Percentiles rank a stretch among this genome's conserved stretches.
Evolutionary conservation across 2,888 invertebrate genomes (phyloP).

Genomic region (Marronus borbonicus): DNA sequence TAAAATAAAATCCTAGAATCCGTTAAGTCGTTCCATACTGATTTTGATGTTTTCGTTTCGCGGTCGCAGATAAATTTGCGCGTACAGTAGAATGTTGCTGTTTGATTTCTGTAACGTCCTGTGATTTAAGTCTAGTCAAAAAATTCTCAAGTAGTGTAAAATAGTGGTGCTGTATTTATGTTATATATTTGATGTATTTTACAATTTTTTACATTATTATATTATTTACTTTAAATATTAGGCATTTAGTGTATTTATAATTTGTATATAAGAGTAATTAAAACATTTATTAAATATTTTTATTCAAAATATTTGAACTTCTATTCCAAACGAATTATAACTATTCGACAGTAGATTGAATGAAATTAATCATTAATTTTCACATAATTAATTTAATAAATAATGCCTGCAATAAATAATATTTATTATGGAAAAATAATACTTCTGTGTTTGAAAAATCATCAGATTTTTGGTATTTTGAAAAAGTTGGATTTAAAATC

Average conservation of each 20-base stretch:
- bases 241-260: constrained; percentile 22
- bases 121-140: constrained; percentile 35
- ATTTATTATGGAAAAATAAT: too few relatives aligned
- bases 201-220: constrained; percentile 1
- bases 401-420: too few relatives aligned
- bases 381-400: too few relatives aligned
- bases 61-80: constrained; percentile 9
- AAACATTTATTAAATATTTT: constrained; percentile 35
- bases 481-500: too few relatives aligned
- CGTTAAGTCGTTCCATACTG: neutral
- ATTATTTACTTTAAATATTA: constrained; percentile 23
- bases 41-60: constrained; percentile 19
- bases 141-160: constrained; percentile 17
- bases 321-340: too few relatives aligned
- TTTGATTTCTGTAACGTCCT: constrained; percentile 15
- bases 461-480: too few relatives aligned
- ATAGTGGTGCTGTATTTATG: neutral
- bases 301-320: neutral
- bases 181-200: constrained; percentile 2
- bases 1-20: neutral
- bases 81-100: constrained; percentile 4
- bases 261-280: constrained; percentile 29
- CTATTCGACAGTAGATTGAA: too few relatives aligned
- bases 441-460: too few relatives aligned
- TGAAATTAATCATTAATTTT: too few relatives aligned